phyloP scores from a whole-genome alignment of 2,888 invertebrate genomes.

The Euclidia mi region DNA sequence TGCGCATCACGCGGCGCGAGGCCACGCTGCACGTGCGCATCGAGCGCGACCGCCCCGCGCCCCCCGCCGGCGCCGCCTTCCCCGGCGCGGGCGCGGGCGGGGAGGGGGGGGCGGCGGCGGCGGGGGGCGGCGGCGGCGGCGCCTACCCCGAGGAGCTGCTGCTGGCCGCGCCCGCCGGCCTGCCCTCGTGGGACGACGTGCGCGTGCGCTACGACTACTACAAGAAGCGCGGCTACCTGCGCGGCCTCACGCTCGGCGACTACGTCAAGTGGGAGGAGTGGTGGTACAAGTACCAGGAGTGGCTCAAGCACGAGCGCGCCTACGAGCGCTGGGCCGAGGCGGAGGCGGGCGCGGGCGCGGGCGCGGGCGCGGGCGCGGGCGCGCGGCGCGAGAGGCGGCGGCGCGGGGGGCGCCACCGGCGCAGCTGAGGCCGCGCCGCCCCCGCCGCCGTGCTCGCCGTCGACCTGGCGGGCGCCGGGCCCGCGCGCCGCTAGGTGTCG shows the following conservation, averaged over 20 bases:
- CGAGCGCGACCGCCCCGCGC: conserved; percentile 67
- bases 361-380: conserved; percentile 73
- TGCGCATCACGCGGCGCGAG: no score
- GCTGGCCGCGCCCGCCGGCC: conserved; percentile 92
- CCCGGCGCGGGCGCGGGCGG: conserved; percentile 87
- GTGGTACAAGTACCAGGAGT: conserved; percentile 98
- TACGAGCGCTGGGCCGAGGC: conserved; percentile 93
- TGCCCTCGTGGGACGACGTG: conserved; percentile 97
- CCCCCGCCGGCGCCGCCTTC: conserved; percentile 60
- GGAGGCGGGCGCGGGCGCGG: conserved; percentile 64
- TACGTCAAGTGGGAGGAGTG: conserved; percentile 98
- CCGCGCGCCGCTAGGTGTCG: conserved; percentile 69
- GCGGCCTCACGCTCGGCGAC: conserved; percentile 92
- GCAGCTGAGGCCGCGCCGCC: conserved; percentile 88
- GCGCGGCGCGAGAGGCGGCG: conserved; percentile 75
- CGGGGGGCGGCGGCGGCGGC: conserved; percentile 93
- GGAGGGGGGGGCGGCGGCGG: conserved; percentile 91
- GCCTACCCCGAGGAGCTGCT: conserved; percentile 95
- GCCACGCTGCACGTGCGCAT: conserved; percentile 93
- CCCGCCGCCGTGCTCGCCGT: conserved; percentile 85
- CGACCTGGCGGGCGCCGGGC: conserved; percentile 85
- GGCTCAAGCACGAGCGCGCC: conserved; percentile 95
- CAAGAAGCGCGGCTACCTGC: conserved; percentile 95
- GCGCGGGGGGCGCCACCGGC: conserved; percentile 75
- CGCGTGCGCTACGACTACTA: conserved; percentile 97